Base-by-base conservation (phyloP, 2,888 invertebrate genomes). In the Plagiodera versicolora region DNA sequence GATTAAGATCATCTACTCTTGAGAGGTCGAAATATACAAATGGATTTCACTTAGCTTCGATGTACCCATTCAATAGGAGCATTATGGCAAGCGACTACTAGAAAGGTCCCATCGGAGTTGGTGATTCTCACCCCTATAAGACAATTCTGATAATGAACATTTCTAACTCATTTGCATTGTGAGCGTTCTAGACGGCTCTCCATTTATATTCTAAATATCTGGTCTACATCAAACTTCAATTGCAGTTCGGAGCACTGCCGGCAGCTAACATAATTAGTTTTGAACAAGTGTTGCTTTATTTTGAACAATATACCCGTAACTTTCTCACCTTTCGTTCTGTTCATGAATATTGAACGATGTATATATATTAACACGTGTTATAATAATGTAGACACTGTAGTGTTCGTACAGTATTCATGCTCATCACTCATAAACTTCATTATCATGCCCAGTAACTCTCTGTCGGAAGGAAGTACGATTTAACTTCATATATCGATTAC, bases 101-200 rank as follows among this genome's bases (percentile, higher is more conserved):
- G 30, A 32, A 63, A 65, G 67, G 69, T 70, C 67, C 67, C 71
- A 64, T 63, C 62, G 68, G 70, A 69, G 70, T 65, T 55, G 62
- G 67, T 70, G 72, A 74, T 73, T 69, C n/a, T n/a, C 68, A 72
- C 74, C 72, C 67, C 64, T 68, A 24, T 24, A 72, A 71, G 73
- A 72, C 74, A 74, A 74, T 75, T 75, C 71, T 70, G 75, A 75
- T 75, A 76, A 76, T 75, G 74, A 76, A 75, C 74, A 68, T 71
- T 73, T 73, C 74, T 71, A 35, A 51, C 73, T 75, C 74, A 75
- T 75, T 75, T 74, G 71, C 74, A 75, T 75, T 70, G 72, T 66
- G 67, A 72, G 69, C 70, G 70, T 51, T 51, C 63, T 32, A 17
- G 32, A 18, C 18, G 32, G 35, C 19, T 32, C 18, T 51, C 56